phyloP scores from a whole-genome alignment of 2,113 vertebrate species.

The Bagarius yarrelli region DNA sequence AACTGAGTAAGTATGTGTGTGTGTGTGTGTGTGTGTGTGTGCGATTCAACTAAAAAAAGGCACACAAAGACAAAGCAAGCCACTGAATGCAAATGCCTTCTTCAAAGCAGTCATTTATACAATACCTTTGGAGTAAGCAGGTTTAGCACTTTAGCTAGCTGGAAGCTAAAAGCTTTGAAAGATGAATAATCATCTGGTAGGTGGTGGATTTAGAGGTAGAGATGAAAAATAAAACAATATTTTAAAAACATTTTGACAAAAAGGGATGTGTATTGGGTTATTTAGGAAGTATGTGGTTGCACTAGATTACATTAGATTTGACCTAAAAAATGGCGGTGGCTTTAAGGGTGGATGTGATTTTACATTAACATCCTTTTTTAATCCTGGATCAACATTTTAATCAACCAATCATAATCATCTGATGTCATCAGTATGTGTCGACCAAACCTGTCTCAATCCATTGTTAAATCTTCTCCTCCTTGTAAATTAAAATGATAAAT shows the following conservation, averaged over 20 bases:
- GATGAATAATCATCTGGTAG: neutral
- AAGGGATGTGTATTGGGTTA: neutral
- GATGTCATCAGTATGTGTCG: too few species aligned
- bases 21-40: constrained; percentile 3
- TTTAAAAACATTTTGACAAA: neutral
- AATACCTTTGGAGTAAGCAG: constrained; percentile 22
- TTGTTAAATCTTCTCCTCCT: too few species aligned
- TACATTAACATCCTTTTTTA: too few species aligned
- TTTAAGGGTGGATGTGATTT: too few species aligned
- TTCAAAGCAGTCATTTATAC: constrained; percentile 29
- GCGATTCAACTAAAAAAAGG: constrained; percentile 37
- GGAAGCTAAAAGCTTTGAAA: neutral
- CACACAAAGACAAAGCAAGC: constrained; percentile 24
- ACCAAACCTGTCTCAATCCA: too few species aligned
- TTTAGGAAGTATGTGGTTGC: neutral
- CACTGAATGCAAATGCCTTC: constrained; percentile 26
- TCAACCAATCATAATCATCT: too few species aligned
- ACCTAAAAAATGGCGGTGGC: too few species aligned
- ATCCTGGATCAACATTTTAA: too few species aligned
- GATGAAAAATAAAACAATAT: too few species aligned
- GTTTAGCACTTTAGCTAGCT: constrained; percentile 18
- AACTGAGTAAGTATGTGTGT: neutral
- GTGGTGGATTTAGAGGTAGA: neutral
- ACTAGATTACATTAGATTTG: too few species aligned
- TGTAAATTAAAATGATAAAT: too few species aligned